Base-by-base conservation (phyloP, 2,888 invertebrate genomes). In the Chouioia cunea region DNA sequence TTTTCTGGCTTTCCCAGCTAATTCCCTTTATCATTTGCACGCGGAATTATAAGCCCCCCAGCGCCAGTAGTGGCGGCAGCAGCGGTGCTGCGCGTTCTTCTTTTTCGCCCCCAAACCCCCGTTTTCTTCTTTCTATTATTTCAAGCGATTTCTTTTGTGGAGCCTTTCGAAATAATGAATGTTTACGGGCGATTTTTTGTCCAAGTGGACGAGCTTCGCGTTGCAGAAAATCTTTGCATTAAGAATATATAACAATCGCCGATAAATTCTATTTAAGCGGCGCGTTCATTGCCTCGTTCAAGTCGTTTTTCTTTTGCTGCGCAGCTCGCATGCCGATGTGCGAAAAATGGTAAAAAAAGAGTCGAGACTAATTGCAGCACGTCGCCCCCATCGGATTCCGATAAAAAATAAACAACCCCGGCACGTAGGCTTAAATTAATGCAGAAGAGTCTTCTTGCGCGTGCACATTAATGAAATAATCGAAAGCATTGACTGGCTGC, bases 111-210 rank as follows among this genome's bases (percentile, higher is more conserved):
- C 60, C 50, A 14, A n/a, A 8, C 46, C 43, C 14, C 18, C 20
- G 22, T 53, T 70, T 69, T 65, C 64, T 60, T 52, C 27, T 48
- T 47, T 47, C 65, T 70, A 62, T 59, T 63, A 47, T 65, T 65
- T 65, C 64, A 23, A 60, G 43, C 66, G 65, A 62, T 60, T 65
- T 68, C 65, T 75, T 71, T 74, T 72, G 64, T 56, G 68, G 67
- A 2, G 47, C 54, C 47, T 47, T 44, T 20, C n/a, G 50, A 50
- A 54, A 62, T 66, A 66, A 73, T 71, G 67, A 70, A 76, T 73
- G 63, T 71, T 71, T 71, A 71, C 57, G 62, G 71, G 15, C 47
- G 48, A 12, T 36, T 27, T 59, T 60, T 70, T 57, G 46, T 46
- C 4, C 22, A 2, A 4, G 36, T 12, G 27, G 27, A 3, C 54